Conservation (phyloP, 2,797 vertebrate species). For the Megaceryle alcyon region DNA sequence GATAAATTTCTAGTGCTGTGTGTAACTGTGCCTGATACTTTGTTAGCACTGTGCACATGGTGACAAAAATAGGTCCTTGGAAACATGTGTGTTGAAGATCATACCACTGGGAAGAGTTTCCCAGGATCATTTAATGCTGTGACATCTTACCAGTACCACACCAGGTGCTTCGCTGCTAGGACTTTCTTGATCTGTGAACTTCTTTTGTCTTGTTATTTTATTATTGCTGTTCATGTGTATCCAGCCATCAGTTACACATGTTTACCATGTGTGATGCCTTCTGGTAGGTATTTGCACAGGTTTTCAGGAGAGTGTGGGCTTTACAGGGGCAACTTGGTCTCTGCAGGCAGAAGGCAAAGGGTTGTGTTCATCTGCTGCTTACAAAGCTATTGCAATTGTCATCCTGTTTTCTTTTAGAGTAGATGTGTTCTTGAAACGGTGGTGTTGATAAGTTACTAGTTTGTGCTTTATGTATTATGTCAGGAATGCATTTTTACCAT, state of each 20-base stretch:
- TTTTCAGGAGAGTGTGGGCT: not conserved
- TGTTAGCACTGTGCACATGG: not conserved
- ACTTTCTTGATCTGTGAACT: not conserved
- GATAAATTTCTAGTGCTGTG: not conserved
- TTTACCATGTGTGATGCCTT: not conserved
- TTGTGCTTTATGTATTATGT: not conserved
- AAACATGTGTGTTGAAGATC: not conserved
- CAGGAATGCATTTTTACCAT: not conserved
- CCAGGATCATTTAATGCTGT: not conserved
- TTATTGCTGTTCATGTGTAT: fast-evolving
- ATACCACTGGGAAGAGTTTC: constrained; percentile 44
- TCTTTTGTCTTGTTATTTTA: not conserved
- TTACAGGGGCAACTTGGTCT: not conserved
- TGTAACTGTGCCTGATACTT: not conserved
- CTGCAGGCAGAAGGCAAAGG: not conserved
- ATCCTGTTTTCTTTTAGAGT: not conserved
- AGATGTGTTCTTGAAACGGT: not conserved
- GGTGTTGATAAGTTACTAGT: not conserved
- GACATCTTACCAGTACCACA: not conserved
- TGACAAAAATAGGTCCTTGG: constrained; percentile 27
- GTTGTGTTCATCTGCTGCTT: not conserved
- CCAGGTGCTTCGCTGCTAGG: not conserved
- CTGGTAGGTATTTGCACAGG: not conserved
- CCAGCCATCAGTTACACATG: not conserved
- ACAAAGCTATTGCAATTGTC: fast-evolving